These are phyloP conservation scores for Calliphora vomitoria DNA, from an alignment of 2,888 invertebrate species.

Conservation along the genomic window DNA sequence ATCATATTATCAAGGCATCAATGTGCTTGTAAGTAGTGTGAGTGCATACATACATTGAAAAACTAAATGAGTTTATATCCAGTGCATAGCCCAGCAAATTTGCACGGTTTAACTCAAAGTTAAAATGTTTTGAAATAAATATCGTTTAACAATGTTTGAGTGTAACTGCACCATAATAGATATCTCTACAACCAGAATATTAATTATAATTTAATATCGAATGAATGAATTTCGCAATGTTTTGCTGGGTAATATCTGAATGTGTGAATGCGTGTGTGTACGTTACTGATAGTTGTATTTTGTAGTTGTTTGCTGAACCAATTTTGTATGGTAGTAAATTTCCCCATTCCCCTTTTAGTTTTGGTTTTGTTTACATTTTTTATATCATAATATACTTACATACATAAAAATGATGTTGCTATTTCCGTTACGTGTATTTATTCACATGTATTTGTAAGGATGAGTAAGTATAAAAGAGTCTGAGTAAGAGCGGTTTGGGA, in stretches of 20 bases:
- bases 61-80: not conserved
- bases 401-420: not conserved
- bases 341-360: not conserved
- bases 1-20: conserved; percentile 44
- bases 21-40: not conserved
- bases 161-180: too few species aligned
- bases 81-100: not conserved
- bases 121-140: too few species aligned
- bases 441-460: not conserved
- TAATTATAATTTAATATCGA: too few species aligned
- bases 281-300: conserved; percentile 2
- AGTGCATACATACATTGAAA: conserved; percentile 5
- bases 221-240: too few species aligned
- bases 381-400: not conserved
- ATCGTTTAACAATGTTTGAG: too few species aligned
- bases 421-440: conserved; percentile 23
- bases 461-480: not conserved
- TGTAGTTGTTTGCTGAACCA: not conserved
- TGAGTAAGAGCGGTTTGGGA: not conserved
- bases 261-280: not conserved
- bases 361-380: not conserved
- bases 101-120: too few species aligned
- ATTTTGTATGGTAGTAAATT: conserved; percentile 13
- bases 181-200: too few species aligned
- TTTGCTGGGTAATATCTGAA: not conserved